Percentiles rank a stretch among this genome's conserved stretches.
These are phyloP conservation scores for Torymus auratus DNA, from an alignment of 2,888 invertebrate genomes.

Conservation along the genomic window DNA sequence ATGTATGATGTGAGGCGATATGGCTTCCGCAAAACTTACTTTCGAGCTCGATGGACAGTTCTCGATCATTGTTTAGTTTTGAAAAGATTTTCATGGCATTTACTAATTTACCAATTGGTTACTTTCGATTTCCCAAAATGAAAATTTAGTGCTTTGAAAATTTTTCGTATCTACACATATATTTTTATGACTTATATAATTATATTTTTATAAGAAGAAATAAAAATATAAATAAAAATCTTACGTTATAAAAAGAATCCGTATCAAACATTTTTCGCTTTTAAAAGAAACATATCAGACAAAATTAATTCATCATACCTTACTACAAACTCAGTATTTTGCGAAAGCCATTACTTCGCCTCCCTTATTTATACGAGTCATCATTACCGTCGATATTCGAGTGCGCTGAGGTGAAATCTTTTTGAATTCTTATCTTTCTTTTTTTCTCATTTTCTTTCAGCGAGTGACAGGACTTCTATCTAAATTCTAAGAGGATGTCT, in stretches of 20 bases:
- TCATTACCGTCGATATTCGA: conserved; percentile 35
- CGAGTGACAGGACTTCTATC: conserved; percentile 38
- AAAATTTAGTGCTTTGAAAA: background rate
- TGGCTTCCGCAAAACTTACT: conserved; percentile 19
- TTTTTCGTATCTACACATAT: too few species aligned
- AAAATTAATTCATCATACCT: too few species aligned
- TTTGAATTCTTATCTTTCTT: conserved; percentile 20
- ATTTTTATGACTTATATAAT: too few species aligned
- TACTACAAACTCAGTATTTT: conserved; percentile 2
- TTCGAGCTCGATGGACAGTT: too few species aligned
- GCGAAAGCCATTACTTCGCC: conserved; percentile 20
- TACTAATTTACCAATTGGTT: background rate
- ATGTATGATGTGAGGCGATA: conserved; percentile 8
- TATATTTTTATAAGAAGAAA: too few species aligned
- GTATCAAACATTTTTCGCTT: too few species aligned
- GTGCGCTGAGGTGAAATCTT: conserved; percentile 23
- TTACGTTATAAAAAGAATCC: too few species aligned
- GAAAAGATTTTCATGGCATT: too few species aligned
- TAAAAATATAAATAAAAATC: too few species aligned
- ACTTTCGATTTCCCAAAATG: background rate
- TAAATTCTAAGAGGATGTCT: conserved; percentile 41
- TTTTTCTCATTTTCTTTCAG: background rate
- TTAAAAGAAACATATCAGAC: too few species aligned
- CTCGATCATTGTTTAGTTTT: too few species aligned
- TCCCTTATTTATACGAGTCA: background rate